Evolutionary conservation across 2,888 invertebrate species (phyloP), one percentile per base, ranked within the genome.

Genomic region (Agriopis marginaria): DNA sequence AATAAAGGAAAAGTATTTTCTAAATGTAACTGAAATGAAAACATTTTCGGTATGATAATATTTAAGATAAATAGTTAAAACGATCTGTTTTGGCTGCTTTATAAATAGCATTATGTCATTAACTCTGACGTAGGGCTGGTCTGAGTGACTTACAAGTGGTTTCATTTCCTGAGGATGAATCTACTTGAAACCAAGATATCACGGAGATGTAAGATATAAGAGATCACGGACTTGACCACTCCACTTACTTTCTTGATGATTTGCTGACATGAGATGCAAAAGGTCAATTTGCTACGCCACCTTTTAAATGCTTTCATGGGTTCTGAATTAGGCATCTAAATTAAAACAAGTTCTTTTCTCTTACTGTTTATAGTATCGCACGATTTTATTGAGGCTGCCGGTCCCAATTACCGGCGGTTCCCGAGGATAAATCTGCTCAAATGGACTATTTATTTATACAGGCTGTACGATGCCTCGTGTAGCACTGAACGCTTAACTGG

Each of bases 351-450:
- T 11, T 32, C 8, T 50, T 14, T 50, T 51, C 11, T 44, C 40
- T 12, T 53, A 60, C 65, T 66, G 66, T 42, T 23, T 23, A 7
- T 49, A 66, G 23, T 42, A 17, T 0, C 32, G 8, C 7, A 11
- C 53, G 42, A 9, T 40, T 42, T 51, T 50, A 9, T 60, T 62
- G 56, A 44, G 45, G 7, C n/a, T 54, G 49, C 61, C 58, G 63
- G 68, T 68, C 71, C 67, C 71, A 72, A 74, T 75, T 72, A 71
- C 69, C 53, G 71, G 68, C 68, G 67, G 58, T 63, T 72, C 54
- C 51, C 32, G 40, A 55, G 63, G 75, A 75, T 72, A 74, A 74
- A 74, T 74, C 72, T 70, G 69, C 68, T 70, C 60, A 60, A 71
- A 75, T 71, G 62, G 71, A 56, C 69, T 71, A 68, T 75, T 68